phyloP scores from a whole-genome alignment of 1,140 invertebrate species.

The Rhagoletis pomonella region DNA sequence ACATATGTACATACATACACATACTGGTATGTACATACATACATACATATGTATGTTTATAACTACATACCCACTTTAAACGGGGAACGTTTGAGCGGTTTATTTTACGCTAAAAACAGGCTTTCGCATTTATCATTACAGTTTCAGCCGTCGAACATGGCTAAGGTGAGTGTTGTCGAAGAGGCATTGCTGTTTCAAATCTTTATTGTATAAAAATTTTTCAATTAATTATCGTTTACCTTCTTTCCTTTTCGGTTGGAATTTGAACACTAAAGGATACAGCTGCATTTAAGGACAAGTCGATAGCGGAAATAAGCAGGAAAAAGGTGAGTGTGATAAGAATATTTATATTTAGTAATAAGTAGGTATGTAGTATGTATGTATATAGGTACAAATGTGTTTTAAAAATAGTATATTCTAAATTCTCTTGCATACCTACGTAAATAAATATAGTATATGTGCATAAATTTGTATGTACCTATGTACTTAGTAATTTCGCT shows the following conservation, averaged over 20 bases:
- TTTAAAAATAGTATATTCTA: too few relatives aligned
- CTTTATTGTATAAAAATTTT: neutral
- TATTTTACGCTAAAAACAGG: conserved; percentile 26
- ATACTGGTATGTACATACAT: too few relatives aligned
- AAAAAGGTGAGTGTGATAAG: conserved; percentile 9
- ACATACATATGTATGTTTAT: too few relatives aligned
- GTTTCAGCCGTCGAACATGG: conserved; percentile 48
- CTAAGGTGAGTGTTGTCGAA: conserved; percentile 21
- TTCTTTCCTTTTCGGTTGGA: neutral
- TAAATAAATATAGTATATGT: too few relatives aligned
- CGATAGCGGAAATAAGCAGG: conserved; percentile 27
- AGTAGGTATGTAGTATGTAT: too few relatives aligned
- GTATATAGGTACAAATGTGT: too few relatives aligned
- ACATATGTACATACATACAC: too few relatives aligned
- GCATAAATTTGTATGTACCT: too few relatives aligned
- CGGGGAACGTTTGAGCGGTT: conserved; percentile 38
- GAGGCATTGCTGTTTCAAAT: neutral
- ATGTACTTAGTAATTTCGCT: too few relatives aligned
- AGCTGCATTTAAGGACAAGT: conserved; percentile 1
- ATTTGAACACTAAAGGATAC: neutral
- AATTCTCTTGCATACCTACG: too few relatives aligned
- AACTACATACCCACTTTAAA: too few relatives aligned
- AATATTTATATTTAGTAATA: too few relatives aligned
- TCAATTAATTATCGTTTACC: neutral
- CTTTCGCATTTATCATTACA: conserved; percentile 46